Evolutionary conservation across 2,888 invertebrate species (phyloP).

Genomic region (Apodemia duryi): DNA sequence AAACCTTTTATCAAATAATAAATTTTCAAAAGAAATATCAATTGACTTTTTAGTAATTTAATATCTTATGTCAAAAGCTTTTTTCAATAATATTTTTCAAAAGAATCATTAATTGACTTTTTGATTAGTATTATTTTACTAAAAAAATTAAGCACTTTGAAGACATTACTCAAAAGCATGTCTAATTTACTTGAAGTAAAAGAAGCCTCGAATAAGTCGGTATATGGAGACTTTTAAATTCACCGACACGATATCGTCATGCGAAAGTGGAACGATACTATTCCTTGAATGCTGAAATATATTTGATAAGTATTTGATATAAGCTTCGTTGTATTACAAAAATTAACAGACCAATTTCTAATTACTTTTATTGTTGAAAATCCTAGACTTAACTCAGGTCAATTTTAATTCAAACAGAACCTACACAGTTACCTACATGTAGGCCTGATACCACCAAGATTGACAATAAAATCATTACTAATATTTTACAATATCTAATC

Average conservation of each 20-base stretch:
- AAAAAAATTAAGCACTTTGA: background rate
- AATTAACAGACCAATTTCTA: too few species aligned
- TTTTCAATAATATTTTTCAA: background rate
- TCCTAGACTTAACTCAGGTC: too few species aligned
- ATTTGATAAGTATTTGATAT: too few species aligned
- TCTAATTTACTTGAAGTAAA: background rate
- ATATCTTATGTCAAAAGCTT: background rate
- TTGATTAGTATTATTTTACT: background rate
- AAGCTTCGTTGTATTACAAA: too few species aligned
- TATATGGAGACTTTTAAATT: background rate
- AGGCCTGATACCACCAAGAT: too few species aligned
- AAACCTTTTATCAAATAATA: too few species aligned
- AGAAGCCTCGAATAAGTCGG: background rate
- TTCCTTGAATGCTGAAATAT: background rate
- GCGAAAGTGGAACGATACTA: background rate
- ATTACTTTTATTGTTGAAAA: too few species aligned
- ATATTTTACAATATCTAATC: too few species aligned
- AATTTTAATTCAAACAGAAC: too few species aligned
- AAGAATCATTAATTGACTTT: background rate
- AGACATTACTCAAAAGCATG: background rate
- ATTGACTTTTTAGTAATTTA: background rate
- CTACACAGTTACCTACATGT: too few species aligned
- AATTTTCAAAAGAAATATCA: too few species aligned
- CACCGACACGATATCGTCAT: background rate
- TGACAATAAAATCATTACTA: too few species aligned